Evolutionary conservation across 2,888 invertebrate species (phyloP).

Genomic region (Girardia tigrina): DNA sequence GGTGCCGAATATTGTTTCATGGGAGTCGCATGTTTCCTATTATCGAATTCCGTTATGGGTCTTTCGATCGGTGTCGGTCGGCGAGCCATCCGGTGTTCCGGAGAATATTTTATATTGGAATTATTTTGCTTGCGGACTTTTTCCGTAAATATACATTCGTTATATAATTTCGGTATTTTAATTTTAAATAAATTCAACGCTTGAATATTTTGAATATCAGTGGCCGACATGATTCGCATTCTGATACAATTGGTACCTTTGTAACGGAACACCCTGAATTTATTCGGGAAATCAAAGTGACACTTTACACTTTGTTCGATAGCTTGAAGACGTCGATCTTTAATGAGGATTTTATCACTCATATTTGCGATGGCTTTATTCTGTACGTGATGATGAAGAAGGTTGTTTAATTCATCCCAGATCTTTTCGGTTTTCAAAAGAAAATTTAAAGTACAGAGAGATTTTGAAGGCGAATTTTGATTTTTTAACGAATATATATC

Average conservation of each 20-base stretch:
- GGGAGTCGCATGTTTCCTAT: neutral
- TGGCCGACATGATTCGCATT: neutral
- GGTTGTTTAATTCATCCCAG: neutral
- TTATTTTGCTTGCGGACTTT: neutral
- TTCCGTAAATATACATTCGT: slow-evolving; percentile 7
- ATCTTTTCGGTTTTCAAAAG: slow-evolving; percentile 13
- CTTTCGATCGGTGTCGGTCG: neutral
- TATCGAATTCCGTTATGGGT: neutral
- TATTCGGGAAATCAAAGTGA: neutral
- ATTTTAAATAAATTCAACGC: neutral
- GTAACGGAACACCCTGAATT: neutral
- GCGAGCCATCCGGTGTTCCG: neutral
- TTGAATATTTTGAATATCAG: neutral
- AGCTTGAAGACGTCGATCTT: neutral
- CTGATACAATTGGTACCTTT: slow-evolving; percentile 5
- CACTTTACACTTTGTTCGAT: slow-evolving; percentile 1
- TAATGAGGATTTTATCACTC: neutral
- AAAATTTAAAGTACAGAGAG: neutral
- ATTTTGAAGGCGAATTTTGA: neutral
- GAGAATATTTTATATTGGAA: neutral
- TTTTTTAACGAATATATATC: neutral
- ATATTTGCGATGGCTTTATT: neutral
- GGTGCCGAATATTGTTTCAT: neutral
- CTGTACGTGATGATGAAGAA: neutral
- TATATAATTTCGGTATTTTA: slow-evolving; percentile 8